phyloP scores from a whole-genome alignment of 2,113 vertebrate genomes.

The Marcusenius ussheri region DNA sequence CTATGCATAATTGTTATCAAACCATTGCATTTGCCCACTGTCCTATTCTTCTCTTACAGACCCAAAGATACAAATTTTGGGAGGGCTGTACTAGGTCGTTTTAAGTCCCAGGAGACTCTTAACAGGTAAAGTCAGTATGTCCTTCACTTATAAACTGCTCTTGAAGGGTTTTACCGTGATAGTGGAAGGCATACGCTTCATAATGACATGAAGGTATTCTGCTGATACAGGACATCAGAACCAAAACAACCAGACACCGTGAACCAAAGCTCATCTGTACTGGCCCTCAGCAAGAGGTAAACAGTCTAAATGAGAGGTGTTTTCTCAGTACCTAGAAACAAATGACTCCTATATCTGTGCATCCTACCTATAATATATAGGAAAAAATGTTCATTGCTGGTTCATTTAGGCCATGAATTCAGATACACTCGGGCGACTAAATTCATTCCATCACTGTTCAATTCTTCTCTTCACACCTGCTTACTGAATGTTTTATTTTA shows the following conservation, averaged over 20 bases:
- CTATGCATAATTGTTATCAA: not conserved
- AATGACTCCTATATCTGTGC: not conserved
- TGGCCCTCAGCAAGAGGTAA: conserved; percentile 52
- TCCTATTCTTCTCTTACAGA: conserved; percentile 53
- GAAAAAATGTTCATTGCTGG: not conserved
- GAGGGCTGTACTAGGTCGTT: conserved; percentile 43
- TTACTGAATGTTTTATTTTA: not conserved
- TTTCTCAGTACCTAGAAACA: not conserved
- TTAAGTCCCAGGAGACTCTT: conserved; percentile 40
- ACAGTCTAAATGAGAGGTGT: not conserved
- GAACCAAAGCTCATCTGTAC: conserved; percentile 43
- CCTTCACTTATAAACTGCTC: not conserved
- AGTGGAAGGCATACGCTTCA: not conserved
- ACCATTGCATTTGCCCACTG: not conserved
- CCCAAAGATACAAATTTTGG: conserved; percentile 76
- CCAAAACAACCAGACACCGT: conserved; percentile 15
- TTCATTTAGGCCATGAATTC: not conserved
- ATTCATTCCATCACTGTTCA: not conserved
- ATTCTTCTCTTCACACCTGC: not conserved
- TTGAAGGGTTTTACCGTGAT: not conserved
- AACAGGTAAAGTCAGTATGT: conserved; percentile 38
- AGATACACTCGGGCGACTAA: not conserved
- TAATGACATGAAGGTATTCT: not conserved
- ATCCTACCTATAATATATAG: not conserved
- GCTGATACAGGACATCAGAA: conserved; percentile 31